These are phyloP conservation scores for Mesocentrotus franciscanus DNA, from an alignment of 53 echinoderm and acorn worm species.

Conservation along the genomic window DNA sequence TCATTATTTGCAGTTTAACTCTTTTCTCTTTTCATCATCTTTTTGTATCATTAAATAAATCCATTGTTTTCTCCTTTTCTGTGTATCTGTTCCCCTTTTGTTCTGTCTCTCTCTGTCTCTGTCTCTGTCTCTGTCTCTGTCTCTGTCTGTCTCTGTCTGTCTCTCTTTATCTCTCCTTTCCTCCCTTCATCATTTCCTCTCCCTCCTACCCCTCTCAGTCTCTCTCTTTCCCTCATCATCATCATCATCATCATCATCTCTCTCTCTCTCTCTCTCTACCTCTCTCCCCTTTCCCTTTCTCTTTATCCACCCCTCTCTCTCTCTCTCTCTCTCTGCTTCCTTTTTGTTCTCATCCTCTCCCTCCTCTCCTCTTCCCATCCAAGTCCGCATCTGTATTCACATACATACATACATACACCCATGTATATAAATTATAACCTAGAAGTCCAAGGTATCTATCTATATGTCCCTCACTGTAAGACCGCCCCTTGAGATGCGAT, in stretches of 20 bases:
- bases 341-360: background rate
- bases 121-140: too few relatives aligned
- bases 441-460: background rate
- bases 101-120: background rate
- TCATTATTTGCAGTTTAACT: too few relatives aligned
- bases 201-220: too few relatives aligned
- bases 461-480: background rate
- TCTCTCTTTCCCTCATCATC: background rate
- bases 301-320: background rate
- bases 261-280: background rate
- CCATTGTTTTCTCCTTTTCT: too few relatives aligned
- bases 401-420: background rate
- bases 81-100: background rate
- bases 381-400: background rate
- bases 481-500: slow-evolving; percentile 22
- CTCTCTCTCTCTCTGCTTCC: background rate
- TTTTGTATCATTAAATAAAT: too few relatives aligned
- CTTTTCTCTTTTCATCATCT: too few relatives aligned
- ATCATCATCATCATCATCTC: background rate
- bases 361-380: background rate
- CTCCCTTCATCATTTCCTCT: too few relatives aligned
- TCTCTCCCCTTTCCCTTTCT: background rate
- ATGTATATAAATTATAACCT: background rate
- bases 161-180: background rate
- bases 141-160: too few relatives aligned